Percentiles rank a stretch among this genome's conserved stretches.
These are phyloP conservation scores for Ectemnius continuus DNA, from an alignment of 2,888 invertebrate species.

Conservation along the genomic window DNA sequence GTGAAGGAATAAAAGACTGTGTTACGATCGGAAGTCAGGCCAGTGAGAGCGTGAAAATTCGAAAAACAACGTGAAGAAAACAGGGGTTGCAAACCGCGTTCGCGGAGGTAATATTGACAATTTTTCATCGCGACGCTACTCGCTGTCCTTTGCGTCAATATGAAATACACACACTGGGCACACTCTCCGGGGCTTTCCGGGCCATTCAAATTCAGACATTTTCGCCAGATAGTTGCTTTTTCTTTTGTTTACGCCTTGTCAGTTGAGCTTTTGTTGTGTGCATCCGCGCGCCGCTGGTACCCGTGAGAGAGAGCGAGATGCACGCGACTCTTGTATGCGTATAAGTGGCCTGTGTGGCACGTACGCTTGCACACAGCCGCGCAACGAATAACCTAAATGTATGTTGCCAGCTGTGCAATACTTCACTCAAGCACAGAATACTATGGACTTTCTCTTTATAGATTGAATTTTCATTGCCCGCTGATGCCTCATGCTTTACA, in stretches of 20 bases:
- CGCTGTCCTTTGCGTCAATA: constrained; percentile 55
- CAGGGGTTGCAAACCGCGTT: constrained; percentile 72
- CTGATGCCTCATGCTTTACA: no score
- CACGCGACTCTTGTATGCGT: constrained; percentile 55
- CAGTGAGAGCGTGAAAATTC: constrained; percentile 40
- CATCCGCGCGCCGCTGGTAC: constrained; percentile 70
- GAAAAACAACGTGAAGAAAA: constrained; percentile 60
- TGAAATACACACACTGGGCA: constrained; percentile 36
- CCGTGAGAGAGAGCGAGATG: constrained; percentile 61
- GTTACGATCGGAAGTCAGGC: constrained; percentile 41
- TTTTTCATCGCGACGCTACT: constrained; percentile 71
- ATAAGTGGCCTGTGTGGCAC: constrained; percentile 63
- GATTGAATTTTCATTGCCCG: no score
- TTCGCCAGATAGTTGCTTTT: constrained; percentile 54
- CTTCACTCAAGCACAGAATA: constrained; percentile 20
- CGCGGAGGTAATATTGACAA: constrained; percentile 74
- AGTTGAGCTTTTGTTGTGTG: constrained; percentile 74
- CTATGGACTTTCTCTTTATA: no score
- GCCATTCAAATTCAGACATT: constrained; percentile 38
- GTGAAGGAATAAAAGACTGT: constrained; percentile 44
- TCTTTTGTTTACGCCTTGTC: constrained; percentile 77
- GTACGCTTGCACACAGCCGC: constrained; percentile 62
- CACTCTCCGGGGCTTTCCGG: constrained; percentile 37
- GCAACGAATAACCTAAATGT: constrained; percentile 70
- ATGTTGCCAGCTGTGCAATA: constrained; percentile 69